These are phyloP conservation scores for Lucinisca nassula DNA, from an alignment of 2,888 invertebrate genomes.

Conservation along the genomic window DNA sequence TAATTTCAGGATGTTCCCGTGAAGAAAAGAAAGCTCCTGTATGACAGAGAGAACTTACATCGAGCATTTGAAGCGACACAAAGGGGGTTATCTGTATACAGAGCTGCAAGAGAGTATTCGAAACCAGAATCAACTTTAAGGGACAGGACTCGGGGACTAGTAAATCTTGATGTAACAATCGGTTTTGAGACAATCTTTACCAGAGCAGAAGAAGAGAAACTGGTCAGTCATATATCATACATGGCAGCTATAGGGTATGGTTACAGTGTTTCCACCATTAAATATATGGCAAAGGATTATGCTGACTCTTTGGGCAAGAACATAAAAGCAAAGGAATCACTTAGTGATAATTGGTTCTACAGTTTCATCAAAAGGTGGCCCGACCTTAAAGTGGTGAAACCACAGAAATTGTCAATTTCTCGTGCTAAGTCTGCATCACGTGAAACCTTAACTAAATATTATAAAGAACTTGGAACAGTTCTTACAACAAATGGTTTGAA, in stretches of 20 bases:
- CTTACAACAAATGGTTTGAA: neutral
- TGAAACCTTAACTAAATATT: neutral
- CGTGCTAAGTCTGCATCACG: neutral
- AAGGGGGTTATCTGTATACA: neutral
- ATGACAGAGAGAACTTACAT: no score
- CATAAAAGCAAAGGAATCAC: neutral
- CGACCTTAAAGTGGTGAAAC: neutral
- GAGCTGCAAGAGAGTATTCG: neutral
- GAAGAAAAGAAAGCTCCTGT: no score
- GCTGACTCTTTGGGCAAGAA: neutral
- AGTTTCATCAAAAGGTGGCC: neutral
- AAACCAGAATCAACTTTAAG: neutral
- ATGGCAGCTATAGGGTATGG: constrained; percentile 11
- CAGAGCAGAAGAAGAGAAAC: neutral
- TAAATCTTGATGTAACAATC: neutral
- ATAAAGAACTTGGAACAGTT: neutral
- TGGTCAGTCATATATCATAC: neutral
- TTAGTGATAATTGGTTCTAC: neutral
- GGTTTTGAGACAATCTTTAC: neutral
- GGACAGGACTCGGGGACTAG: neutral
- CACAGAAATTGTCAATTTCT: neutral
- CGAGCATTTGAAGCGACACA: neutral
- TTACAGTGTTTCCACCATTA: neutral
- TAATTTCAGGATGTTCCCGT: no score
- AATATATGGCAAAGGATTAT: neutral